A percentile compares a stretch with the other conserved stretches of the same genome.
These are phyloP conservation scores for Ptychadena robeensis DNA, from an alignment of 2,797 vertebrate genomes.

Conservation along the genomic window DNA sequence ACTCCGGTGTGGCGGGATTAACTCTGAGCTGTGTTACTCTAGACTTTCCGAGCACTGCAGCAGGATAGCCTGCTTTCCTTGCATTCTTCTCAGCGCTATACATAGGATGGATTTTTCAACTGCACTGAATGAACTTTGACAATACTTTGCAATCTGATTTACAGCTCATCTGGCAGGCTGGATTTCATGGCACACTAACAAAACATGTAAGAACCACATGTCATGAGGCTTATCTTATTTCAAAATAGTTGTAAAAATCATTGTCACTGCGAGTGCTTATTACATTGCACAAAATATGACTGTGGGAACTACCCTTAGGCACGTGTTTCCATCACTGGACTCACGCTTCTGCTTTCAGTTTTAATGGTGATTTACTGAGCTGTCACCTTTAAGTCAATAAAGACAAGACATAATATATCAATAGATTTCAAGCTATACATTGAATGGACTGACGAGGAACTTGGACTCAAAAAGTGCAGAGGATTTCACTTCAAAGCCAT, in stretches of 20 bases:
- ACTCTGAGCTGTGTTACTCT: conserved; percentile 4
- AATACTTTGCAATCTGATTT: conserved; percentile 54
- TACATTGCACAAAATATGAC: neutral
- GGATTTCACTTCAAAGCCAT: too few relatives aligned
- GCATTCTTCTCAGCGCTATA: conserved; percentile 11
- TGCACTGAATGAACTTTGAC: conserved; percentile 15
- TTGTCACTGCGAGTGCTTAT: conserved; percentile 24
- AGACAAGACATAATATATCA: too few relatives aligned
- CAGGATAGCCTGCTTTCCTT: neutral
- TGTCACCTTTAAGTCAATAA: neutral
- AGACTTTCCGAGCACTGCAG: neutral
- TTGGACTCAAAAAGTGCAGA: too few relatives aligned
- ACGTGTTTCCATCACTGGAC: neutral
- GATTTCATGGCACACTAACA: conserved; percentile 48
- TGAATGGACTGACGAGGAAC: too few relatives aligned
- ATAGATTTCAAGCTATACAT: too few relatives aligned
- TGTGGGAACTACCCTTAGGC: neutral
- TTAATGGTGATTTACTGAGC: neutral
- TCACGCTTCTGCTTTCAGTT: neutral
- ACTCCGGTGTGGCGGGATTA: neutral
- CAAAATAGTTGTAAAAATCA: conserved; percentile 61
- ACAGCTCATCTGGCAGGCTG: conserved; percentile 37
- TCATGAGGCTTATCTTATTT: conserved; percentile 46
- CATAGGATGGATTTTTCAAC: conserved; percentile 24
- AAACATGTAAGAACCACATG: conserved; percentile 46